These are phyloP conservation scores for Drosophila glabriapex DNA, from an alignment of 2,888 invertebrate genomes.

Conservation along the genomic window DNA sequence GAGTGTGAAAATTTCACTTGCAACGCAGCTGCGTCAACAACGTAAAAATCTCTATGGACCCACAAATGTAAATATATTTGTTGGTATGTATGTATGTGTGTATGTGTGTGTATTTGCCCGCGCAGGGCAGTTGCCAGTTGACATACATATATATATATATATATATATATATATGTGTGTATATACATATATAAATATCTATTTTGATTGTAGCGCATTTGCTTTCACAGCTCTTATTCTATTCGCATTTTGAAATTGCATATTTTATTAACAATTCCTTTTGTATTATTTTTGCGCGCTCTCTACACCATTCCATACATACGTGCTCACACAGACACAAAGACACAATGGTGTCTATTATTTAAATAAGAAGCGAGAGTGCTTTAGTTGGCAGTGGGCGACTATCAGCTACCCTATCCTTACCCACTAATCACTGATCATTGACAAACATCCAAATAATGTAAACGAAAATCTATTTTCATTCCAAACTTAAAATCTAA, in stretches of 20 bases:
- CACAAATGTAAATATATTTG: constrained; percentile 7
- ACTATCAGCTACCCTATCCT: constrained; percentile 2
- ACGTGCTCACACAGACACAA: background rate
- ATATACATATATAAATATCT: constrained; percentile 13
- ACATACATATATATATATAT: constrained; percentile 11
- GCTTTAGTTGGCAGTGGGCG: background rate
- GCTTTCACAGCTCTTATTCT: constrained; percentile 45
- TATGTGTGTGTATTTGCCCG: background rate
- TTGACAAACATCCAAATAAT: background rate
- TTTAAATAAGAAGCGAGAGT: background rate
- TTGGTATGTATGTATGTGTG: background rate
- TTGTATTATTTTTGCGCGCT: constrained; percentile 15
- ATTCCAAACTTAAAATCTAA: too few relatives aligned
- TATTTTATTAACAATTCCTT: constrained; percentile 52
- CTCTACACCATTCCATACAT: background rate
- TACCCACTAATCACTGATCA: background rate
- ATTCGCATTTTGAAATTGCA: constrained; percentile 37
- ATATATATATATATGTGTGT: too few relatives aligned
- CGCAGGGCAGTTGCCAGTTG: constrained; percentile 17
- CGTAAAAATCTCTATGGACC: constrained; percentile 12
- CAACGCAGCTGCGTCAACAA: constrained; percentile 58
- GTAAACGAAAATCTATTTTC: background rate
- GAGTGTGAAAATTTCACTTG: constrained; percentile 53
- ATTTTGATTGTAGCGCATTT: constrained; percentile 54
- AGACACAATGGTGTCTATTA: constrained; percentile 12